Percentiles rank a stretch among this genome's conserved stretches.
phyloP scores from a whole-genome alignment of 1,140 invertebrate genomes.

The Episyrphus balteatus region DNA sequence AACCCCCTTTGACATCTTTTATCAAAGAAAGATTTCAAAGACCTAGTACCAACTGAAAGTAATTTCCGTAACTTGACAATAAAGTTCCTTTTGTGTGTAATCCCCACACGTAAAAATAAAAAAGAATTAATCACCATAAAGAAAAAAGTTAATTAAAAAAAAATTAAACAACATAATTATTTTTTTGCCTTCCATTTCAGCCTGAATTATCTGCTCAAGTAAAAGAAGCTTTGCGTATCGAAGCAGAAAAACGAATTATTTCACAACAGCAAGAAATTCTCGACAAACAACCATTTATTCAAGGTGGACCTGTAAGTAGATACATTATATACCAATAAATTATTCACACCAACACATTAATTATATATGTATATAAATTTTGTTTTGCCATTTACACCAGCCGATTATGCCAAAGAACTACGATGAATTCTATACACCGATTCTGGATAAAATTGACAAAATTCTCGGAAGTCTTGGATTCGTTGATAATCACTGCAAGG shows the following conservation, averaged over 20 bases:
- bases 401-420: conserved; percentile 34
- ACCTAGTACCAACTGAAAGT: too few relatives aligned
- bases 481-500: conserved; percentile 56
- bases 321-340: background rate
- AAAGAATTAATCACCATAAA: too few relatives aligned
- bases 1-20: too few relatives aligned
- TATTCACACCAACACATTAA: background rate
- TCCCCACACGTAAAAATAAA: too few relatives aligned
- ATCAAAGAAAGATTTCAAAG: too few relatives aligned
- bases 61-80: too few relatives aligned
- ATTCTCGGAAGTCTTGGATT: conserved; percentile 57
- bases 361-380: background rate
- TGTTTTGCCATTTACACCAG: conserved; percentile 9
- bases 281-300: conserved; percentile 33
- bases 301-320: conserved; percentile 30
- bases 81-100: too few relatives aligned
- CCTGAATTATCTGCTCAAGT: conserved; percentile 28
- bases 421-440: conserved; percentile 68
- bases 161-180: too few relatives aligned
- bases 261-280: conserved; percentile 36
- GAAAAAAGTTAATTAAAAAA: too few relatives aligned
- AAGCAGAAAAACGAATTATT: conserved; percentile 31
- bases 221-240: conserved; percentile 37
- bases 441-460: conserved; percentile 60
- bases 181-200: conserved; percentile 7